These are phyloP conservation scores for Leucophora obtusa DNA, from an alignment of 2,888 invertebrate species.

Conservation along the genomic window DNA sequence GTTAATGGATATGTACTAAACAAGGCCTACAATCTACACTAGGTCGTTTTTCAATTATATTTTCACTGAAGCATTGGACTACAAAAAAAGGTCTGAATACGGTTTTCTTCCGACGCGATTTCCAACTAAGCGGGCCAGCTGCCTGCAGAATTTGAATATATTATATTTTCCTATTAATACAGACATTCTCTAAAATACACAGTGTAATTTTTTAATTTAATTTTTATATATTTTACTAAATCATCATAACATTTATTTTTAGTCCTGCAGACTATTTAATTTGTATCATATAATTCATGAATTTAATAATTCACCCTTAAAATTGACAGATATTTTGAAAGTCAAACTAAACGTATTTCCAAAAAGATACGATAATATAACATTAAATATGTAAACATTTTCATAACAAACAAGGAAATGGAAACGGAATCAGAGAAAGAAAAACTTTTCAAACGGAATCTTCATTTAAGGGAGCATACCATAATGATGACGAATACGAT, in stretches of 20 bases:
- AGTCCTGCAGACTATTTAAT: background rate
- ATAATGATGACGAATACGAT: constrained; percentile 56
- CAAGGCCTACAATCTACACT: too few species aligned
- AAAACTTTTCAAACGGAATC: constrained; percentile 33
- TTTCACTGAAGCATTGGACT: too few species aligned
- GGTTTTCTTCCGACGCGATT: too few species aligned
- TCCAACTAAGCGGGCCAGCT: too few species aligned
- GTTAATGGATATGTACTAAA: too few species aligned
- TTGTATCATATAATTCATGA: background rate
- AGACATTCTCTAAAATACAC: too few species aligned
- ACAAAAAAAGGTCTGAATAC: too few species aligned
- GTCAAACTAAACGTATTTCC: constrained; percentile 30
- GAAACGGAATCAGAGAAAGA: constrained; percentile 55
- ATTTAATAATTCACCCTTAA: constrained; percentile 56
- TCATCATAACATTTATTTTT: background rate
- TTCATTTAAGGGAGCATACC: constrained; percentile 39
- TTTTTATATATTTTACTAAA: too few species aligned
- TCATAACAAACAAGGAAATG: constrained; percentile 51
- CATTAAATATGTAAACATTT: constrained; percentile 63
- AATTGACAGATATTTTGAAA: constrained; percentile 56
- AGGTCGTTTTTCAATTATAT: too few species aligned
- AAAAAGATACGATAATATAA: constrained; percentile 57
- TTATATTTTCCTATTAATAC: too few species aligned
- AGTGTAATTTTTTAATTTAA: too few species aligned
- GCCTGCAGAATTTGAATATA: too few species aligned